These are phyloP conservation scores for Tiaroga cobitis DNA, from an alignment of 2,797 vertebrate genomes.

Conservation along the genomic window DNA sequence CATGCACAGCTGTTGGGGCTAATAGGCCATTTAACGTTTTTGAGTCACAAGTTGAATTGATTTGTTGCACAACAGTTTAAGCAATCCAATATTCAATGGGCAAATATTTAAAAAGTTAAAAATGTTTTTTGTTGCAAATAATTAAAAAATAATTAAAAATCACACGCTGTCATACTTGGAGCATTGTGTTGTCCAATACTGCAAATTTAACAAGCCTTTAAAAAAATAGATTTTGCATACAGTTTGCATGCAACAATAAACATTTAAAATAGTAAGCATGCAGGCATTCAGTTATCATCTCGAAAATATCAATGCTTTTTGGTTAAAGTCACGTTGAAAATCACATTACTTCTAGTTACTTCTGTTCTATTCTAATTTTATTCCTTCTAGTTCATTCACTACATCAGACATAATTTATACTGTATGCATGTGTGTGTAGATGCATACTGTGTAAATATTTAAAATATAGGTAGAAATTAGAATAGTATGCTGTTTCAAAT, in stretches of 20 bases:
- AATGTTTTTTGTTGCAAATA: background rate
- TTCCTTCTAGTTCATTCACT: no score
- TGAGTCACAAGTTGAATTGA: background rate
- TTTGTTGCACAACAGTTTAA: background rate
- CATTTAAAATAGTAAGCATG: background rate
- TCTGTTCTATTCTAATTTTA: no score
- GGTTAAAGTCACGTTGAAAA: background rate
- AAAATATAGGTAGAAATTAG: no score
- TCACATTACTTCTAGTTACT: no score
- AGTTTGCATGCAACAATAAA: background rate
- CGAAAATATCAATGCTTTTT: background rate
- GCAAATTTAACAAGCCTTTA: background rate
- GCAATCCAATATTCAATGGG: background rate
- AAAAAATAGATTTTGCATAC: background rate
- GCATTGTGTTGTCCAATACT: background rate
- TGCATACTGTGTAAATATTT: background rate
- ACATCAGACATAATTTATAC: background rate
- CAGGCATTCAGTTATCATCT: background rate
- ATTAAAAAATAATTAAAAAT: background rate
- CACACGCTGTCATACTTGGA: no score
- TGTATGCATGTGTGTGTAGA: no score
- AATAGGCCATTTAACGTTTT: background rate
- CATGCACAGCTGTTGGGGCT: background rate
- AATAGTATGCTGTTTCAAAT: background rate
- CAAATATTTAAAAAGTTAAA: no score